Evolutionary conservation across 2,888 invertebrate genomes (phyloP).

Genomic region (Harpalus rufipes): DNA sequence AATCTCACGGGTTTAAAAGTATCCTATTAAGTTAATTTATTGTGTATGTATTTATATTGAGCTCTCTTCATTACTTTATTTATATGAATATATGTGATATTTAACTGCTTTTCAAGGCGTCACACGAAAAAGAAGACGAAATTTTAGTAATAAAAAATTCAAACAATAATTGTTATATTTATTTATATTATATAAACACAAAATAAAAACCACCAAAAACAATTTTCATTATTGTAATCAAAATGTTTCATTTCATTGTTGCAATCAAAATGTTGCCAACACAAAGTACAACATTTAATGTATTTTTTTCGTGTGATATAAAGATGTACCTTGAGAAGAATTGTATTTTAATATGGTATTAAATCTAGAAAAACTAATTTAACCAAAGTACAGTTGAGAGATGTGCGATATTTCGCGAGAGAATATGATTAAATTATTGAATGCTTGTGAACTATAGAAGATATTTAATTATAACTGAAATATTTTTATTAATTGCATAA

Average conservation of each 20-base stretch:
- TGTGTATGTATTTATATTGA: conserved; percentile 65
- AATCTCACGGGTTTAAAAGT: conserved; percentile 62
- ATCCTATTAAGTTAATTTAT: conserved; percentile 63
- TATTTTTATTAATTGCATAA: conserved; percentile 70
- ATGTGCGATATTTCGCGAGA: conserved; percentile 54
- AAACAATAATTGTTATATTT: no score
- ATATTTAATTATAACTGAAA: conserved; percentile 69
- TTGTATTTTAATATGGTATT: conserved; percentile 74
- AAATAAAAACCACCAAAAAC: background rate
- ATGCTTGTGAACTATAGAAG: conserved; percentile 69
- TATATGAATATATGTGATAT: conserved; percentile 64
- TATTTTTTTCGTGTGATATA: background rate
- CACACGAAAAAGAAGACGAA: background rate
- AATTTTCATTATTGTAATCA: background rate
- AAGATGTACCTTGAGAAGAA: conserved; percentile 65
- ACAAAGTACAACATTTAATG: background rate
- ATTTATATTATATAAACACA: background rate
- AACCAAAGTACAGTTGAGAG: conserved; percentile 72
- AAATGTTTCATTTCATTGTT: background rate
- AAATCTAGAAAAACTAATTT: conserved; percentile 71
- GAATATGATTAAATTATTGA: conserved; percentile 68
- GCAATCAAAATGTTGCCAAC: background rate
- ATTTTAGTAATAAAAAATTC: background rate
- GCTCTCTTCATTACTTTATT: conserved; percentile 62
- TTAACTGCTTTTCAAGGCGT: conserved; percentile 24